Evolutionary conservation across 2,113 vertebrate species (phyloP), one percentile per base, ranked within the genome.

Genomic region (Eulemur macaco): DNA sequence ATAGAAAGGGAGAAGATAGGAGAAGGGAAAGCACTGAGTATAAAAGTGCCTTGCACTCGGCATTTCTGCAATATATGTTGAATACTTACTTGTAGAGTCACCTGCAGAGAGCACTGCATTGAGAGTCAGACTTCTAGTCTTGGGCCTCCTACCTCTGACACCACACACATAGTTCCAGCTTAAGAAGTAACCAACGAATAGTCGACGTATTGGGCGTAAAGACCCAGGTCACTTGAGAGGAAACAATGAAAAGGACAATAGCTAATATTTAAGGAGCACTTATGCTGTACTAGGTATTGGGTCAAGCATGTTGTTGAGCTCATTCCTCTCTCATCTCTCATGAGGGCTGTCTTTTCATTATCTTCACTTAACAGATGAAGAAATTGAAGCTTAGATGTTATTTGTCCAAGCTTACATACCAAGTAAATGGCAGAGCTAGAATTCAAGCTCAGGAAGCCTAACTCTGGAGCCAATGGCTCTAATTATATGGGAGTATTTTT

Each of bases 401-500:
- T 18, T 84, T 74, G 76, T 27, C 29, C 45, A 66, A 34, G 0
- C 12, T 64, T 45, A 50, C 37, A 73, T 1, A 92, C 60, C 71
- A 17, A 71, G n/a, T 39, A 91, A 86, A 60, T 4, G 47, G 23
- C 52, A 58, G 31, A 66, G 45, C 8, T 81, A 42, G 64, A 77
- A 77, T 68, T 56, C 45, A 66, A 71, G 64, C 27, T 8, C 34
- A 52, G 14, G 25, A 45, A 73, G 21, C 3, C 10, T 47, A 27
- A 54, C 42, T 94, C 21, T 66, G 63, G 23, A 95, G 15, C 5
- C 7, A n/a, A 20, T 27, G 4, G 10, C 20, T 74, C 27, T 60
- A 68, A 80, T n/a, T 71, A 64, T 9, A 47, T 8, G 94, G 23
- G n/a, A 92, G 42, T 90, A 39, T 77, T 89, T 89, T 37, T 29